Percentiles rank a stretch among this genome's conserved stretches.
Evolutionary conservation across 2,888 invertebrate genomes (phyloP).

Genomic region (Mythimna loreyi): DNA sequence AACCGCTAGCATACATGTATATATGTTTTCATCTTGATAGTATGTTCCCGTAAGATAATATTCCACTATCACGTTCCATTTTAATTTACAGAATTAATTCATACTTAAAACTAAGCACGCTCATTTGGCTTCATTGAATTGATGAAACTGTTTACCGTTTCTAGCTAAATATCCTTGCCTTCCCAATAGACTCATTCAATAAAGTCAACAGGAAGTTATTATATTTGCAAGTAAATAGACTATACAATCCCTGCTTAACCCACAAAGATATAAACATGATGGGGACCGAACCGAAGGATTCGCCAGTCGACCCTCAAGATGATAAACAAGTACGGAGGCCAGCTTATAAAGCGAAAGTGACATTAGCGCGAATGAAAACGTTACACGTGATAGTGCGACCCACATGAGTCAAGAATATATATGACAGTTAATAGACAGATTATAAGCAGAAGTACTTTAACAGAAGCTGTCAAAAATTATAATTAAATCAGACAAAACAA

Average conservation of each 20-base stretch:
- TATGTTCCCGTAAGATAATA: too few relatives aligned
- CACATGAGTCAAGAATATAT: conserved; percentile 51
- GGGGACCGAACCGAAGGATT: conserved; percentile 36
- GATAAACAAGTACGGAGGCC: conserved; percentile 53
- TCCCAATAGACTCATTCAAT: background rate
- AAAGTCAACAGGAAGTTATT: conserved; percentile 16
- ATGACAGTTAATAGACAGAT: conserved; percentile 36
- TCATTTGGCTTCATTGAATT: too few relatives aligned
- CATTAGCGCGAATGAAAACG: conserved; percentile 62
- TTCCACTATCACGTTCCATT: too few relatives aligned
- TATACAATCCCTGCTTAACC: conserved; percentile 20
- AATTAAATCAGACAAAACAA: too few relatives aligned
- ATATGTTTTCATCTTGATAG: too few relatives aligned
- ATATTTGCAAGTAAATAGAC: conserved; percentile 16
- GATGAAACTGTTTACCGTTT: background rate
- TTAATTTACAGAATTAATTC: too few relatives aligned
- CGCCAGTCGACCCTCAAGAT: conserved; percentile 53
- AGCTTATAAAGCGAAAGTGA: conserved; percentile 61
- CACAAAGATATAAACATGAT: conserved; percentile 44
- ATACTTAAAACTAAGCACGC: too few relatives aligned
- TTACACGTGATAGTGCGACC: conserved; percentile 58
- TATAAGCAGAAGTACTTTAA: conserved; percentile 36
- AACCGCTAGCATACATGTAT: too few relatives aligned
- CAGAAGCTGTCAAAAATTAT: background rate
- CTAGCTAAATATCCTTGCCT: background rate